Evolutionary conservation across 2,888 invertebrate species (phyloP).

Genomic region (Andricus curvator): DNA sequence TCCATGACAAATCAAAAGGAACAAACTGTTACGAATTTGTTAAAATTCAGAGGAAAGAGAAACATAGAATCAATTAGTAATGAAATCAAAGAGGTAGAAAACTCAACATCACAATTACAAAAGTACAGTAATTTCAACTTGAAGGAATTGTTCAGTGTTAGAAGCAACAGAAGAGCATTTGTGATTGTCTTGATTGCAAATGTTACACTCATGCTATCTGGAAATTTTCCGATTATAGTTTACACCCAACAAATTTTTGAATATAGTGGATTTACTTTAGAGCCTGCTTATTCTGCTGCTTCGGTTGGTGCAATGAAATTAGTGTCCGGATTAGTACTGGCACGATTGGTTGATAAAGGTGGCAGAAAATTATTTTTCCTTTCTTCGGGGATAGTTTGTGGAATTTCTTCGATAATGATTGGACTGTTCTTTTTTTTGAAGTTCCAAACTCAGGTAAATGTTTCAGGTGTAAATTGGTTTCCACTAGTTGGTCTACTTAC

Average conservation of each 20-base stretch:
- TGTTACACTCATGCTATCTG: slow-evolving; percentile 83
- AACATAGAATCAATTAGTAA: neutral
- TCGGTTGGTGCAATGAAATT: slow-evolving; percentile 81
- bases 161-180: slow-evolving; percentile 81
- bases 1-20: neutral
- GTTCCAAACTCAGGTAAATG: slow-evolving; percentile 77
- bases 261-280: slow-evolving; percentile 78
- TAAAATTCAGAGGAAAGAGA: neutral
- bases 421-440: slow-evolving; percentile 82
- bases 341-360: slow-evolving; percentile 78
- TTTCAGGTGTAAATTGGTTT: slow-evolving; percentile 80
- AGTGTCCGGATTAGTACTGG: slow-evolving; percentile 80
- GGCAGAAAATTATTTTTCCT: slow-evolving; percentile 83
- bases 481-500: slow-evolving; percentile 82
- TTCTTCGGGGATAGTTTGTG: slow-evolving; percentile 81
- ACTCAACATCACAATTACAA: neutral
- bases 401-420: slow-evolving; percentile 80
- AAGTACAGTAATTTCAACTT: neutral
- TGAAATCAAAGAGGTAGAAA: neutral
- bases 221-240: slow-evolving; percentile 81
- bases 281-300: slow-evolving; percentile 79
- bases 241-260: slow-evolving; percentile 83
- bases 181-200: slow-evolving; percentile 82
- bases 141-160: slow-evolving; percentile 77
- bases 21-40: neutral